These are phyloP conservation scores for Neolamprologus tretocephalus DNA, from an alignment of 2,113 vertebrate species.

Conservation along the genomic window DNA sequence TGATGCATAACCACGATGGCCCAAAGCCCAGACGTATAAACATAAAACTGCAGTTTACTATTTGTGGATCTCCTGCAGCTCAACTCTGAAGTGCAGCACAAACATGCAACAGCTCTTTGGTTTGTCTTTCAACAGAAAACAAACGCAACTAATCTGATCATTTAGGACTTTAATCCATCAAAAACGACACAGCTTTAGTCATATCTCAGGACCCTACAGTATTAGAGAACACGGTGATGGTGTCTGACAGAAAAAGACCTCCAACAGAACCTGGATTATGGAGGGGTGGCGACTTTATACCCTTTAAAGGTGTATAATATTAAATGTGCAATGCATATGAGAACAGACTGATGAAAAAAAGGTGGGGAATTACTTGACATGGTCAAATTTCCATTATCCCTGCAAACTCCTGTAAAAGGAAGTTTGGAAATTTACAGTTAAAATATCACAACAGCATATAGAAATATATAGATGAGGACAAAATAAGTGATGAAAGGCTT, in stretches of 20 bases:
- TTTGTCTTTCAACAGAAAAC: neutral
- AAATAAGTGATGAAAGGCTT: neutral
- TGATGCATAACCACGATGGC: rapidly evolving
- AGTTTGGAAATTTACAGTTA: neutral
- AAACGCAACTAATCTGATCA: rapidly evolving
- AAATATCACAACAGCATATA: neutral
- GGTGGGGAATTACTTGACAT: rapidly evolving
- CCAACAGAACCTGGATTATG: neutral
- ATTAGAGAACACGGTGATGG: neutral
- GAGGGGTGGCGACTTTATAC: rapidly evolving
- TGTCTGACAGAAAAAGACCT: neutral
- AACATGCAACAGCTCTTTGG: neutral
- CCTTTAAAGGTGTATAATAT: neutral
- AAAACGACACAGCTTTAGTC: neutral
- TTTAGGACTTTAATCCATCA: neutral
- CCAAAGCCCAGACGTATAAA: neutral
- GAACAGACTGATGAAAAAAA: neutral
- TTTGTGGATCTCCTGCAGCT: neutral
- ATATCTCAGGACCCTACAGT: neutral
- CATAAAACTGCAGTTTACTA: neutral
- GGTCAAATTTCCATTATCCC: neutral
- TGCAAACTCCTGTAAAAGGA: neutral
- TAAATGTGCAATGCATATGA: neutral
- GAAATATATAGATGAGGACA: neutral
- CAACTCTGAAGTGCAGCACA: neutral